A percentile compares a stretch with the other conserved stretches of the same genome.
Conservation (phyloP, 2,797 vertebrate genomes). For the Alectoris magna region DNA sequence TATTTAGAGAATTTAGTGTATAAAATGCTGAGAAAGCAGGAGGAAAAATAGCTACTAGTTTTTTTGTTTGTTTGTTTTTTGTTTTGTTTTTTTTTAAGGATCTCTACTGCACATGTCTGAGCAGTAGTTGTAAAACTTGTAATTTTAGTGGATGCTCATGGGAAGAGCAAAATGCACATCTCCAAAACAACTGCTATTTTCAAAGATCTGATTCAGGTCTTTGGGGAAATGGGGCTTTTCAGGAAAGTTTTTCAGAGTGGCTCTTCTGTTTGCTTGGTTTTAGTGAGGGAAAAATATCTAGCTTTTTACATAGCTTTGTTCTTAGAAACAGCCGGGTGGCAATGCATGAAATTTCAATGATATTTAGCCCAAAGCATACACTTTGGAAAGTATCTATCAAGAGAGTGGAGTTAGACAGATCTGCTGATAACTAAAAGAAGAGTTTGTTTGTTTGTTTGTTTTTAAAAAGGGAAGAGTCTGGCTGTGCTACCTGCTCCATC, state of each 20-base stretch:
- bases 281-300: not conserved
- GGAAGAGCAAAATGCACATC: not conserved
- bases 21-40: not conserved
- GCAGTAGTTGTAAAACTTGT: not conserved
- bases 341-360: not conserved
- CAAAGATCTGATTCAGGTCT: not conserved
- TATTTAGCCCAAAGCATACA: not conserved
- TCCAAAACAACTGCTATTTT: not conserved
- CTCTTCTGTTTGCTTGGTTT: not conserved
- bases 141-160: not conserved
- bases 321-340: not conserved
- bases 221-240: constrained; percentile 5
- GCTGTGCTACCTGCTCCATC: not conserved
- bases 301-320: not conserved
- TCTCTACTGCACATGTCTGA: not conserved
- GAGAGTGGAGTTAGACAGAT: not conserved
- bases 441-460: not conserved
- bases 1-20: not conserved
- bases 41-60: not conserved
- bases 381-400: not conserved
- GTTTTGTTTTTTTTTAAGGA: not conserved
- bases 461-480: not conserved
- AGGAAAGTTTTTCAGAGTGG: not conserved
- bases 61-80: not conserved
- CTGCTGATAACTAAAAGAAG: not conserved